A percentile compares a stretch with the other conserved stretches of the same genome.
Evolutionary conservation across 2,797 vertebrate genomes (phyloP).

Genomic region (Dryobates pubescens): DNA sequence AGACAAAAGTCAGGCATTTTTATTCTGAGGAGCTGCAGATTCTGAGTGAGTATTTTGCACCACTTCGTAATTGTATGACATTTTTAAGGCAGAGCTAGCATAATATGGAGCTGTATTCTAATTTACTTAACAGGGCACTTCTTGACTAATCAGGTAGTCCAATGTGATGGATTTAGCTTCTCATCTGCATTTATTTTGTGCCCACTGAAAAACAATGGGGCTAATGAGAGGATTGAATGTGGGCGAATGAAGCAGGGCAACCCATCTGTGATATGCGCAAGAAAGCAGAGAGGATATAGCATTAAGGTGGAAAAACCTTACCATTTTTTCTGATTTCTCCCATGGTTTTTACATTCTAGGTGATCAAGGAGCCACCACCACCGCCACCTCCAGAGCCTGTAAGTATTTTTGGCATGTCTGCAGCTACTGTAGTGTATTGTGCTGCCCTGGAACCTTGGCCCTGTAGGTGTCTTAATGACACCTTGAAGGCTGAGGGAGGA

Average conservation of each 20-base stretch:
- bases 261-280: neutral
- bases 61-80: neutral
- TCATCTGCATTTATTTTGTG: neutral
- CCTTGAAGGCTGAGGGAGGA: neutral
- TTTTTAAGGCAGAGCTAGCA: neutral
- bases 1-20: neutral
- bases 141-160: neutral
- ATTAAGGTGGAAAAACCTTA: neutral
- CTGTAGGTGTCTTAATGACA: constrained; percentile 25
- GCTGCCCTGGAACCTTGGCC: neutral
- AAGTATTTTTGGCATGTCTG: constrained; percentile 70
- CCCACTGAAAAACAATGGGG: neutral
- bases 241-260: neutral
- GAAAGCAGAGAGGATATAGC: neutral
- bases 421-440: neutral
- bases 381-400: constrained; percentile 87
- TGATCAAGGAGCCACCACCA: constrained; percentile 88
- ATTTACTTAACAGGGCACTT: neutral
- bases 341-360: constrained; percentile 71
- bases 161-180: neutral
- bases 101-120: neutral
- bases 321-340: neutral
- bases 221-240: neutral
- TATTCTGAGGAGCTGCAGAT: neutral
- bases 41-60: neutral